Evolutionary conservation across 2,113 vertebrate species (phyloP).

Genomic region (Oreochromis niloticus): DNA sequence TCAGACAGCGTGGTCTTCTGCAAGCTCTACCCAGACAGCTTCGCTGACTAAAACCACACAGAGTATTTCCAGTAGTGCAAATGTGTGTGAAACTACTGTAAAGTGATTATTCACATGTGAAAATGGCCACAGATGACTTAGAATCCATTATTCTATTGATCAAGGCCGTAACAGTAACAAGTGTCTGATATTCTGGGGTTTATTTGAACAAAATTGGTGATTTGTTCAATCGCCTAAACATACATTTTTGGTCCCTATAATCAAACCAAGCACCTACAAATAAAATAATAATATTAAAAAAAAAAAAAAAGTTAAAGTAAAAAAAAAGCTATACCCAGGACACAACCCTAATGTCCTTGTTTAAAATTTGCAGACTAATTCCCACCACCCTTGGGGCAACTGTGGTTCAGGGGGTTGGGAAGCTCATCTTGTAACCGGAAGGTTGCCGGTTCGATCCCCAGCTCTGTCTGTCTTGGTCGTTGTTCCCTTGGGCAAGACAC

Average conservation of each 20-base stretch:
- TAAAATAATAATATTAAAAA: neutral
- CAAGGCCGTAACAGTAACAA: neutral
- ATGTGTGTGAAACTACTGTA: neutral
- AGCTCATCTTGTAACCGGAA: too few relatives aligned
- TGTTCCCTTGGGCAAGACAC: too few relatives aligned
- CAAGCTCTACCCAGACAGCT: neutral
- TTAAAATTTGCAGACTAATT: neutral
- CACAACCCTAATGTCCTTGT: neutral
- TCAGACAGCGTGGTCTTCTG: neutral
- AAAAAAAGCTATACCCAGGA: neutral
- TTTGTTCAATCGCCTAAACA: neutral
- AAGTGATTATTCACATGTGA: neutral
- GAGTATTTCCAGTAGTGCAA: neutral
- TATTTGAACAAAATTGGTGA: neutral
- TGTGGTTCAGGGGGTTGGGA: too few relatives aligned
- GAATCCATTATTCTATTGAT: neutral
- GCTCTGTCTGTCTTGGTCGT: too few relatives aligned
- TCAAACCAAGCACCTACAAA: neutral
- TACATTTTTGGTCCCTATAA: neutral
- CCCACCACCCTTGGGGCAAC: neutral
- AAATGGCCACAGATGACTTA: neutral
- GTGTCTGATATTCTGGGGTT: fast-evolving
- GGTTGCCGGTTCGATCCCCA: too few relatives aligned
- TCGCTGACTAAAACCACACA: neutral
- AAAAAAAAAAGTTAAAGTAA: too few relatives aligned